Percentiles rank a stretch among this genome's conserved stretches.
phyloP scores from a whole-genome alignment of 2,113 vertebrate species.

The Bos javanicus region DNA sequence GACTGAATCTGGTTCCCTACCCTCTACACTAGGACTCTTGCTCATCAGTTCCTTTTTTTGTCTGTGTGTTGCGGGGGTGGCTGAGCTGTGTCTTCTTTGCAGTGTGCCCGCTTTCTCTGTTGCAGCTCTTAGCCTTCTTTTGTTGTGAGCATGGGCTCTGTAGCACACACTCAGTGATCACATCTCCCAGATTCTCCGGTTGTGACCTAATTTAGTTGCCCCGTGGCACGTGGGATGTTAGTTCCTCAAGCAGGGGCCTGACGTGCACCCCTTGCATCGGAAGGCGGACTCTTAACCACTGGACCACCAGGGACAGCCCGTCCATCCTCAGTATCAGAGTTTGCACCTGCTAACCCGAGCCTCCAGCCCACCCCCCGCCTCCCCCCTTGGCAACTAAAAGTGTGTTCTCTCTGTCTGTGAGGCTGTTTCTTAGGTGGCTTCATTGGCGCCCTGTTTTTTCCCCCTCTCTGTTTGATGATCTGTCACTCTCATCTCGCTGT shows the following conservation, averaged over 20 bases:
- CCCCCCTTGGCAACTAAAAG: background rate
- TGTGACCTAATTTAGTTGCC: background rate
- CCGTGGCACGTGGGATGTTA: background rate
- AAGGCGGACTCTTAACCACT: background rate
- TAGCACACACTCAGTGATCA: background rate
- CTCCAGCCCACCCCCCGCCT: background rate
- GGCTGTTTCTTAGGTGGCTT: background rate
- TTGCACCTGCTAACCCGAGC: background rate
- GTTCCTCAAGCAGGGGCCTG: background rate
- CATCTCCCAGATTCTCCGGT: background rate
- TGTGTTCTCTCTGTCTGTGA: background rate
- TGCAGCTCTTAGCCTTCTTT: background rate
- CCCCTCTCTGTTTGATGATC: background rate
- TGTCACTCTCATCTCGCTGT: background rate
- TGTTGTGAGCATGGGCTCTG: background rate
- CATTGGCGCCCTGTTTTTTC: background rate
- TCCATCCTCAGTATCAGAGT: background rate
- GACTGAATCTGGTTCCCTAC: background rate
- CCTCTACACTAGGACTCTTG: background rate
- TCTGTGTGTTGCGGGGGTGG: background rate
- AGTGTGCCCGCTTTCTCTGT: fast-evolving
- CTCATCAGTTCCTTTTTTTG: background rate
- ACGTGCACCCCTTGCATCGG: background rate
- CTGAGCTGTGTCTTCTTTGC: background rate
- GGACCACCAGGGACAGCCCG: background rate